phyloP scores from a whole-genome alignment of 2,113 vertebrate genomes.

The Cephalopterus ornatus region DNA sequence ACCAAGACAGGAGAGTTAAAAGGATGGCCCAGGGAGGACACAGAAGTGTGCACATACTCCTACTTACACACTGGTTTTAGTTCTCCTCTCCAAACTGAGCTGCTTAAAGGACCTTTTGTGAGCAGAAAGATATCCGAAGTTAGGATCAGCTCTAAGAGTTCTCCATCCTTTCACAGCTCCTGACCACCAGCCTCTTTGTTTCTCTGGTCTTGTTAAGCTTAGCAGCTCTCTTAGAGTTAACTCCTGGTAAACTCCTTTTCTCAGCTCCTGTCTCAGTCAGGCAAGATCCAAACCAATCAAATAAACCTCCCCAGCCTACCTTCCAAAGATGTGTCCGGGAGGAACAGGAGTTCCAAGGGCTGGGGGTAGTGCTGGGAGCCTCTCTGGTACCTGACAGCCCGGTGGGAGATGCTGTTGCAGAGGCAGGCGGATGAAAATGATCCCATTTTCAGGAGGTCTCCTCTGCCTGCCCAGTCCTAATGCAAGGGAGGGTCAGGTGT shows the following conservation, averaged over 20 bases:
- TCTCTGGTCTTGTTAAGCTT: not conserved
- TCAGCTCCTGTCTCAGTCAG: not conserved
- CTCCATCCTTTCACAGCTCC: not conserved
- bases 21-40: not conserved
- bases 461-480: conserved; percentile 37
- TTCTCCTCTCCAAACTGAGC: not conserved
- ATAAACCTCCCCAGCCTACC: conserved; percentile 52
- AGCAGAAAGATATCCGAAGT: not conserved
- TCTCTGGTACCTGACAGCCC: not conserved
- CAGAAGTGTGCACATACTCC: not conserved
- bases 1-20: not conserved
- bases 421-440: conserved; percentile 13
- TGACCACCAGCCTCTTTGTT: not conserved
- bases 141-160: not conserved
- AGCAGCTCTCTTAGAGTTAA: not conserved
- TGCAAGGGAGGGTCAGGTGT: conserved; percentile 72
- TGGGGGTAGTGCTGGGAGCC: not conserved
- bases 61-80: not conserved
- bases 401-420: conserved; percentile 17
- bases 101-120: not conserved
- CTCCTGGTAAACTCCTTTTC: not conserved
- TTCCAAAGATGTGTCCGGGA: conserved; percentile 35
- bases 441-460: conserved; percentile 41
- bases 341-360: not conserved
- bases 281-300: not conserved